These are phyloP conservation scores for Fabriciana adippe DNA, from an alignment of 2,888 invertebrate genomes.

Conservation along the genomic window DNA sequence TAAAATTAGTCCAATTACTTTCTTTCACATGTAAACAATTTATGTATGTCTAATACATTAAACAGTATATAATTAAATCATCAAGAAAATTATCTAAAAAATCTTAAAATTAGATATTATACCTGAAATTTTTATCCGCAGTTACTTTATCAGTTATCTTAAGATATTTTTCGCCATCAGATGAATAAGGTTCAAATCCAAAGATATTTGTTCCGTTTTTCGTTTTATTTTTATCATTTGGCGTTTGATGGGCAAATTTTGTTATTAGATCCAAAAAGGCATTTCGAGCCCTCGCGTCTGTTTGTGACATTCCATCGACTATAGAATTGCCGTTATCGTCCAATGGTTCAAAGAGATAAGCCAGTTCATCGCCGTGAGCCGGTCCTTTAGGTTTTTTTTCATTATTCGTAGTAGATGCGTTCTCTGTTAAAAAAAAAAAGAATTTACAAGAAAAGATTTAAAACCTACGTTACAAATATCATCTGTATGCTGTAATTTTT, in stretches of 20 bases:
- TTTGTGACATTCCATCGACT: slow-evolving; percentile 62
- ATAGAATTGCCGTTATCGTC: slow-evolving; percentile 83
- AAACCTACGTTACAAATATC: neutral
- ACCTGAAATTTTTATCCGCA: slow-evolving; percentile 69
- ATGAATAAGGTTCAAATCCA: slow-evolving; percentile 53
- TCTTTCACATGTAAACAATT: too few relatives aligned
- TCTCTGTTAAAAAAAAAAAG: slow-evolving; percentile 33
- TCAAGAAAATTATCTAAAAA: neutral
- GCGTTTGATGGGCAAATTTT: slow-evolving; percentile 83
- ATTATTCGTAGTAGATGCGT: slow-evolving; percentile 40
- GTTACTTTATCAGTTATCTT: slow-evolving; percentile 59
- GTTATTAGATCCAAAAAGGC: slow-evolving; percentile 85
- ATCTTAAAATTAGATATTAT: neutral
- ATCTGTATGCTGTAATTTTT: too few relatives aligned
- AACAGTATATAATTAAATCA: too few relatives aligned
- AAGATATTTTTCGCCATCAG: slow-evolving; percentile 61
- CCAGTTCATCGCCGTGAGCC: slow-evolving; percentile 88
- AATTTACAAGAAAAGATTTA: too few relatives aligned
- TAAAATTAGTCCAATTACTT: too few relatives aligned
- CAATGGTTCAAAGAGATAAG: slow-evolving; percentile 86
- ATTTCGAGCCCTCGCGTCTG: slow-evolving; percentile 85
- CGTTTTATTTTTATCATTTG: slow-evolving; percentile 45
- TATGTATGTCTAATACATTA: too few relatives aligned
- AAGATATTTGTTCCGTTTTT: slow-evolving; percentile 42
- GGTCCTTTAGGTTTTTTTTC: slow-evolving; percentile 60